Evolutionary conservation across 2,888 invertebrate species (phyloP).

Genomic region (Lochmaea capreae): DNA sequence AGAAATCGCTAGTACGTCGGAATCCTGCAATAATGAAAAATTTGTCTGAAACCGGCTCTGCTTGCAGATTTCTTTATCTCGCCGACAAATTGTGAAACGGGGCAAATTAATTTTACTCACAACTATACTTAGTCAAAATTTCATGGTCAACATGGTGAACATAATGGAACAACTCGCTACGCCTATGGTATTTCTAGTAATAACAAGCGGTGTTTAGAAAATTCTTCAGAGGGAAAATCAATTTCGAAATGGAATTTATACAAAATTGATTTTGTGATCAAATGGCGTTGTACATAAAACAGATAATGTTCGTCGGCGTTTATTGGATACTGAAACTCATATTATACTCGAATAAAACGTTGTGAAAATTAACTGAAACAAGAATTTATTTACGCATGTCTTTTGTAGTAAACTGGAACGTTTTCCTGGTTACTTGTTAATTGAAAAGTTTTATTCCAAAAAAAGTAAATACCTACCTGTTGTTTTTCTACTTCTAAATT

Average conservation of each 20-base stretch:
- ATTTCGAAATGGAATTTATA: conserved; percentile 27
- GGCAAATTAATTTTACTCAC: too few species aligned
- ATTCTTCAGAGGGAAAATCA: conserved; percentile 6
- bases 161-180: background rate
- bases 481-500: background rate
- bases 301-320: conserved; percentile 23
- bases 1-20: too few species aligned
- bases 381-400: too few species aligned
- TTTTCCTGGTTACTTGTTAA: too few species aligned
- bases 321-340: conserved; percentile 1
- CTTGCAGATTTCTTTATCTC: too few species aligned
- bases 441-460: too few species aligned
- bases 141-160: too few species aligned
- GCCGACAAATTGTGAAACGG: too few species aligned
- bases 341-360: background rate
- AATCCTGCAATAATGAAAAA: too few species aligned
- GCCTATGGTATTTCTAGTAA: background rate
- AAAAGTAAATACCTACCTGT: background rate
- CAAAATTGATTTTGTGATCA: conserved; percentile 25
- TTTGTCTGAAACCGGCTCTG: too few species aligned
- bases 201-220: background rate
- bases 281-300: conserved; percentile 17
- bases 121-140: too few species aligned
- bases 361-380: background rate
- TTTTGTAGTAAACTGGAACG: too few species aligned